A percentile compares a stretch with the other conserved stretches of the same genome.
These are phyloP conservation scores for Zygogramma bicolorata DNA, from an alignment of 2,888 invertebrate species.

Conservation along the genomic window DNA sequence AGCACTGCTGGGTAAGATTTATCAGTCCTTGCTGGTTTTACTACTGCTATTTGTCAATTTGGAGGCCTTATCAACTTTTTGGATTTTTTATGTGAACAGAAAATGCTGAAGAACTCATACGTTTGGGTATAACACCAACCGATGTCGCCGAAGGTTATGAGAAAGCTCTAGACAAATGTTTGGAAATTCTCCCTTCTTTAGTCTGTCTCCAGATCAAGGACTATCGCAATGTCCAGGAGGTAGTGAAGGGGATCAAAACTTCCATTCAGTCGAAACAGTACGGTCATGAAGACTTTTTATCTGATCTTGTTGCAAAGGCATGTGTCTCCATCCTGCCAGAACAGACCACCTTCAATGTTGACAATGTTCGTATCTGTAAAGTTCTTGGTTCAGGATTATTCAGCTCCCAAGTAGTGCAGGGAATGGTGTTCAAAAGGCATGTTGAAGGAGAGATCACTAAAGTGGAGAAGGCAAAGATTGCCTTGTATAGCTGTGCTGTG, in stretches of 20 bases:
- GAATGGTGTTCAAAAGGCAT: conserved; percentile 97
- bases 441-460: conserved; percentile 92
- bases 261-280: conserved; percentile 98
- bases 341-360: conserved; percentile 93
- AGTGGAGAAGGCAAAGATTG: conserved; percentile 87
- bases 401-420: conserved; percentile 86
- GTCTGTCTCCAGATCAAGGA: conserved; percentile 83
- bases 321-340: conserved; percentile 91
- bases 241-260: conserved; percentile 81
- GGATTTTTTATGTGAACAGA: conserved; percentile 66
- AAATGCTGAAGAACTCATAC: conserved; percentile 90
- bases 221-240: conserved; percentile 74
- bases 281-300: conserved; percentile 94
- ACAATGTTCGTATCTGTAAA: conserved; percentile 96
- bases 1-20: conserved; percentile 74
- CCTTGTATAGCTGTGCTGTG: conserved; percentile 93
- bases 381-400: conserved; percentile 86
- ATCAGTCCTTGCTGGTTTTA: not conserved
- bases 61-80: not conserved
- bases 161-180: conserved; percentile 86
- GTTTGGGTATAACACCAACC: conserved; percentile 95
- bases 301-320: conserved; percentile 87
- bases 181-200: conserved; percentile 89
- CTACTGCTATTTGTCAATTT: not conserved
- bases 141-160: conserved; percentile 98